Conservation (phyloP, 1,140 invertebrate species). For the Leptinotarsa lineolata region DNA sequence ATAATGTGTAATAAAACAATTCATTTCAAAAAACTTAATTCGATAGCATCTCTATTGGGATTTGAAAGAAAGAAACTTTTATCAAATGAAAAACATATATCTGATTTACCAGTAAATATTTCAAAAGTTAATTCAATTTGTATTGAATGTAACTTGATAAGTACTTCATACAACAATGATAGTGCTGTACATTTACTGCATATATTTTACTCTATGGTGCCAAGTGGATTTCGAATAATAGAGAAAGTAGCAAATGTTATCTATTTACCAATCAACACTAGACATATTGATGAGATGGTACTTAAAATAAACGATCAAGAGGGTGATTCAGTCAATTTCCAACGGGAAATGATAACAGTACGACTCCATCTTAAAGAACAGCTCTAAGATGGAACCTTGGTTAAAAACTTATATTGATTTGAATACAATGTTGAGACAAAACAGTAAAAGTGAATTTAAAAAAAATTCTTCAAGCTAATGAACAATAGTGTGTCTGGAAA, state of each 20-base stretch:
- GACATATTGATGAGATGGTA: too few relatives aligned
- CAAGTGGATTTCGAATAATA: constrained; percentile 46
- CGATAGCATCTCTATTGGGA: too few relatives aligned
- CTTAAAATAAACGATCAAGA: too few relatives aligned
- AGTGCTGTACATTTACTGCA: constrained; percentile 46
- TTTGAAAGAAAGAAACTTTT: constrained; percentile 12
- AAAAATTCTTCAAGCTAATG: too few relatives aligned
- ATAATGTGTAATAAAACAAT: not conserved
- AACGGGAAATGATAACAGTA: not conserved
- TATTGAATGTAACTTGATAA: constrained; percentile 43
- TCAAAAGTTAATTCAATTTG: constrained; percentile 37
- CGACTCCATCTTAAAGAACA: too few relatives aligned
- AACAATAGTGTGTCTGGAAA: too few relatives aligned
- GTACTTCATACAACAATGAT: constrained; percentile 46
- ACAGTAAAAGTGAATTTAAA: too few relatives aligned
- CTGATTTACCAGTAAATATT: constrained; percentile 40
- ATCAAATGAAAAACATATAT: constrained; percentile 30
- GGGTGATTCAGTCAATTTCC: too few relatives aligned
- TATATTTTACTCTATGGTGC: constrained; percentile 46
- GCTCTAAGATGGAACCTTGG: too few relatives aligned
- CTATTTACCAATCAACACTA: too few relatives aligned
- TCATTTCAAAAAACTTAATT: not conserved
- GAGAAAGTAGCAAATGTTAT: constrained; percentile 49
- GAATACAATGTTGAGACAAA: too few relatives aligned
- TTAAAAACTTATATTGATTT: too few relatives aligned